A percentile compares a stretch with the other conserved stretches of the same genome.
Evolutionary conservation across 2,797 vertebrate species (phyloP).

Genomic region (Galago senegalensis): DNA sequence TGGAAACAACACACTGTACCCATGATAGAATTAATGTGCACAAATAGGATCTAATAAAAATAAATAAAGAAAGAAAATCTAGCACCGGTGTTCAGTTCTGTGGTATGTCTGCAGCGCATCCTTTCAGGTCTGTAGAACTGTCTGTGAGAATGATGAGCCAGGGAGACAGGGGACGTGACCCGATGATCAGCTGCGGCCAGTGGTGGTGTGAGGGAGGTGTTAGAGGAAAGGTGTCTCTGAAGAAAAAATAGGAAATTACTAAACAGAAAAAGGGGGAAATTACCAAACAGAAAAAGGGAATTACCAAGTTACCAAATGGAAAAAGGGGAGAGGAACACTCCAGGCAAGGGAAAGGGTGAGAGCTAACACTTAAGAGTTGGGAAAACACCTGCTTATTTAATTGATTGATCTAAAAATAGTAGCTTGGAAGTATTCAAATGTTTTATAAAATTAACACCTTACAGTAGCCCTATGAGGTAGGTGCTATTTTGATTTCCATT

Average conservation of each 20-base stretch:
- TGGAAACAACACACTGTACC: too few relatives aligned
- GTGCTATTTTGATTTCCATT: conserved; percentile 1
- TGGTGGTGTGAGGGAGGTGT: neutral
- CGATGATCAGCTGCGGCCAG: neutral
- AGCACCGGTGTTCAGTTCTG: neutral
- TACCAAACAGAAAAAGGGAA: neutral
- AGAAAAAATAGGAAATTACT: neutral
- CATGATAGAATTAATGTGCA: too few relatives aligned
- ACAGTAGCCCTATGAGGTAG: neutral
- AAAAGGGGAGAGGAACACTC: neutral
- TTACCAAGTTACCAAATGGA: neutral
- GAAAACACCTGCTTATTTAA: neutral
- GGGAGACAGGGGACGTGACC: neutral
- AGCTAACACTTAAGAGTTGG: neutral
- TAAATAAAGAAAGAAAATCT: neutral
- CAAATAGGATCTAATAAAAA: neutral
- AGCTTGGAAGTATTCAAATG: neutral
- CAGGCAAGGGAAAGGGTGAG: neutral
- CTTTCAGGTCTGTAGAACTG: neutral
- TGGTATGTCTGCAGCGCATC: neutral
- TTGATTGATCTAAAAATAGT: neutral
- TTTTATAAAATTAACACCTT: neutral
- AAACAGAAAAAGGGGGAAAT: neutral
- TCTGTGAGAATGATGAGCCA: neutral
- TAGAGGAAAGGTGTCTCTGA: neutral